These are phyloP conservation scores for Diarsia dahlii DNA, from an alignment of 2,888 invertebrate genomes.

Conservation along the genomic window DNA sequence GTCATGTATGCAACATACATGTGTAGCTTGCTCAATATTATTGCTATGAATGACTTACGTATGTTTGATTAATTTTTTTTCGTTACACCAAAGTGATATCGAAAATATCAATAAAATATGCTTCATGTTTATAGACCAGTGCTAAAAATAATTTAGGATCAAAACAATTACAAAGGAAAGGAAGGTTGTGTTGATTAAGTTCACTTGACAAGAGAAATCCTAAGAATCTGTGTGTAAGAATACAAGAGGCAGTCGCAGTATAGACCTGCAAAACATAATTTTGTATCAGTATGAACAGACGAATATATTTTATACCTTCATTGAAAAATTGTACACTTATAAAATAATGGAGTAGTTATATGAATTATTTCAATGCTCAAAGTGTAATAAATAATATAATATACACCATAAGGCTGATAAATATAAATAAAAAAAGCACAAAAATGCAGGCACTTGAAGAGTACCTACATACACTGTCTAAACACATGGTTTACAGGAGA, in stretches of 20 bases:
- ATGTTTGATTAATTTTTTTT: constrained; percentile 54
- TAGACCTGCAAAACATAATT: constrained; percentile 88
- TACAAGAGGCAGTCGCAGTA: constrained; percentile 79
- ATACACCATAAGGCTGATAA: constrained; percentile 51
- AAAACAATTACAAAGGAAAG: constrained; percentile 63
- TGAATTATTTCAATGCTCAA: constrained; percentile 23
- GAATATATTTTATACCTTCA: constrained; percentile 50
- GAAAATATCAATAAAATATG: constrained; percentile 57
- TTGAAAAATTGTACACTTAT: constrained; percentile 50
- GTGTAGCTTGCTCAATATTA: constrained; percentile 58
- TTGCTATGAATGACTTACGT: constrained; percentile 65
- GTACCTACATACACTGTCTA: not conserved
- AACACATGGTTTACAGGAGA: no score
- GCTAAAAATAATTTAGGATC: constrained; percentile 59
- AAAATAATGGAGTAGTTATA: constrained; percentile 20
- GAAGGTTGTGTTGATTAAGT: constrained; percentile 50
- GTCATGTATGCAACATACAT: constrained; percentile 60
- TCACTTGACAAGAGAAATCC: constrained; percentile 61
- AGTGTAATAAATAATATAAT: constrained; percentile 28
- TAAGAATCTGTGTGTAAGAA: constrained; percentile 69
- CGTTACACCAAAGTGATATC: constrained; percentile 61
- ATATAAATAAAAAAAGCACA: constrained; percentile 48
- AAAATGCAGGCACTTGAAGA: constrained; percentile 11
- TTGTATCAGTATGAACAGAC: constrained; percentile 73
- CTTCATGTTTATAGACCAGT: constrained; percentile 62